Evolutionary conservation across 2,113 vertebrate species (phyloP).

Genomic region (Scopus umbretta): DNA sequence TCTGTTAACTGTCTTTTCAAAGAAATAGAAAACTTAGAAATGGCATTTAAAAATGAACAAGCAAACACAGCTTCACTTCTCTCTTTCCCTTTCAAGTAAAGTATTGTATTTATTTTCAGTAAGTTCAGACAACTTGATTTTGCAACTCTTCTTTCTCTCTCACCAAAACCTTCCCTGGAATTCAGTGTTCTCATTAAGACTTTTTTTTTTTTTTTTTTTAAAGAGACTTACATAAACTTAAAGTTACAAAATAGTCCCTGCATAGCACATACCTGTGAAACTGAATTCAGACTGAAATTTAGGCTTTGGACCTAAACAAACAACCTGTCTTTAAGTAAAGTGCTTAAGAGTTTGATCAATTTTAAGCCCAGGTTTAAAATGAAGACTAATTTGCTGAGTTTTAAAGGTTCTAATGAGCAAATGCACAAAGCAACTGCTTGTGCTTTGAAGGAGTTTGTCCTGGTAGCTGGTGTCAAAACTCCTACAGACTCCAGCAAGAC

Average conservation of each 20-base stretch:
- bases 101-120: not conserved
- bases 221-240: not conserved
- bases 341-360: not conserved
- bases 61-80: not conserved
- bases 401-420: not conserved
- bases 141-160: not conserved
- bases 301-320: not conserved
- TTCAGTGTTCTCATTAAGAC: not conserved
- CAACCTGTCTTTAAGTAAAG: not conserved
- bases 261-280: not conserved
- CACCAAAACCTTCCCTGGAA: not conserved
- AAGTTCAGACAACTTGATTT: not conserved
- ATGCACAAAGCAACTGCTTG: not conserved
- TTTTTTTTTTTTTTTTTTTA: not conserved
- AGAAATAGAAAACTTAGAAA: not conserved
- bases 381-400: not conserved
- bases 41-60: conserved; percentile 20
- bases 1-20: not conserved
- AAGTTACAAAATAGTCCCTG: not conserved
- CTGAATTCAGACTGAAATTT: not conserved
- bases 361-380: not conserved
- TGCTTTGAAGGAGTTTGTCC: not conserved
- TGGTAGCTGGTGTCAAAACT: not conserved
- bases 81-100: not conserved
- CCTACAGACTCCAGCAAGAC: not conserved